Base-by-base conservation (phyloP, 2,888 invertebrate species). In the Pammene fasciana region DNA sequence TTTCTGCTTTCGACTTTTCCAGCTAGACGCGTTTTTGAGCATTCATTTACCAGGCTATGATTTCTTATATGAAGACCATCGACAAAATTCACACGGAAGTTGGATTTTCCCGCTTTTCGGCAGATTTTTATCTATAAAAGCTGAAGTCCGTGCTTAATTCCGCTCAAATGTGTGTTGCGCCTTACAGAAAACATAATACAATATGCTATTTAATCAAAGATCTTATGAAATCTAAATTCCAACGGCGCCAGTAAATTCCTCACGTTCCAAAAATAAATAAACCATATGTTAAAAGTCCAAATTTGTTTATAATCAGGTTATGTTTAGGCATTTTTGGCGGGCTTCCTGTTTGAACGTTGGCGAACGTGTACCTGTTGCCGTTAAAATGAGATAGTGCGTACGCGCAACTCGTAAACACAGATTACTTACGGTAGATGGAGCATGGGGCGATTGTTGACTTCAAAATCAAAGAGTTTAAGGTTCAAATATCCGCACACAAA, bases 341-440 rank as follows among this genome's bases (percentile, higher is more conserved):
- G 54, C 54, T 65, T 68, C 70, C 65, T 70, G 70, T 70, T 65
- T 57, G 18, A 52, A 59, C 46, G 38, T 26, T 45, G 38, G 57
- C 54, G 41, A 26, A 46, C 46, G 71, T 71, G 57, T 72, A 62
- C 77, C 76, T 74, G 74, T 67, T 71, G 66, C 70, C 72, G 71
- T 76, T 75, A 75, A 76, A 73, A 76, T 76, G 75, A 78, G 76
- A 76, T 79, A 78, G 75, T 71, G 57, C 68, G 62, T 61, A 65
- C 64, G 60, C 65, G 64, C 26, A 46, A 26, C 56, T 70, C 62
- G 67, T 70, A 72, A 59, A 68, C 46, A 43, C 14, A 46, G 14
- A 46, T 14, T 8, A 46, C 46, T 38, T 38, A 7, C 6, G 38
- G 9, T 38, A 38, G 38, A 38, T 38, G 38, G 26, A 26, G 26